Base-by-base conservation (phyloP, 2,888 invertebrate genomes). In the Acronicta alni region DNA sequence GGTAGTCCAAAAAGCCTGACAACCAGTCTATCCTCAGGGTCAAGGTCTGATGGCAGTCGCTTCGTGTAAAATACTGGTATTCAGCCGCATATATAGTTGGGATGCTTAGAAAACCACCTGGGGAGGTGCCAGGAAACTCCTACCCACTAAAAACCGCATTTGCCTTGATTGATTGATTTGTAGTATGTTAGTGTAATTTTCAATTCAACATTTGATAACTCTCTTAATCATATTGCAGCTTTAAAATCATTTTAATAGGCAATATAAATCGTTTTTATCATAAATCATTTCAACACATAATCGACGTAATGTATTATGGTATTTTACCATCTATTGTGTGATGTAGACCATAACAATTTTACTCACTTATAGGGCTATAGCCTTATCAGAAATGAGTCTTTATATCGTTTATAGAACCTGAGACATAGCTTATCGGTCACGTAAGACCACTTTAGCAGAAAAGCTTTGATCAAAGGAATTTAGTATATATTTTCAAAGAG, bases 241-340 rank as follows among this genome's bases (percentile, higher is more conserved):
- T 18, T n/a, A 35, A 35, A 48, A 32, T 15, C 17, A 62, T 49
- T 53, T 46, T 3, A 9, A 20, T 17, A 0, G 3, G n/a, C 23
- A 9, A 46, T 66, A 54, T 51, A 57, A 47, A 52, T 14, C 1
- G 43, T 42, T 56, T 59, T 63, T 26, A 41, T 49, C 66, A 51
- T 69, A 67, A 76, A 78, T 78, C 76, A 66, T 67, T 66, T 72
- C 67, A 75, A 67, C 76, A 69, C 55, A 15, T 63, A 72, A 78
- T 78, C 63, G 43, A 47, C 3, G 15, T 41, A 56, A 49, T 54
- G 44, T 61, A 54, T 51, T 49, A 48, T 20, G 42, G 20, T 32
- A 10, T 39, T 62, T 64, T 46, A 67, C n/a, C 39, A 58, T 49
- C 66, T 14, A 75, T 77, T 77, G 76, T 77, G 44, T 64, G 59